phyloP scores from a whole-genome alignment of 2,113 vertebrate species.

The Sphyrna mokarran region DNA sequence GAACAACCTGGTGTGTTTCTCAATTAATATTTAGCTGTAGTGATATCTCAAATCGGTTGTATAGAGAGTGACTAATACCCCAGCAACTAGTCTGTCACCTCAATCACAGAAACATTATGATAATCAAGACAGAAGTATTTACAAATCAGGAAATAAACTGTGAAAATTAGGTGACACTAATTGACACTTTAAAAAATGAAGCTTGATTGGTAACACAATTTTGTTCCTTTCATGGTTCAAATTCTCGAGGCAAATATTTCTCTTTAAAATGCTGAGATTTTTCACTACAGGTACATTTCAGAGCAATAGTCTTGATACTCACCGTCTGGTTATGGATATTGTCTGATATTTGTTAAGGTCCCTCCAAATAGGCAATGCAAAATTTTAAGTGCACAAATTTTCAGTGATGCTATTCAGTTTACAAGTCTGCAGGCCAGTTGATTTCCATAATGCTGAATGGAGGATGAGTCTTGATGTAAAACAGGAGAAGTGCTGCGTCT shows the following conservation, averaged over 20 bases:
- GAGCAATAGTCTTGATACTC: not conserved
- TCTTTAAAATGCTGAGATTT: not conserved
- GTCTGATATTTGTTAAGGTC: not conserved
- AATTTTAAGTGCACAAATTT: not conserved
- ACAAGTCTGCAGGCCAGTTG: not conserved
- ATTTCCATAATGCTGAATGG: not conserved
- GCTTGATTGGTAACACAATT: not conserved
- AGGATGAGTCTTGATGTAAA: not conserved
- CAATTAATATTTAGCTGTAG: not conserved
- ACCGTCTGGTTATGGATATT: not conserved
- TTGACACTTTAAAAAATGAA: not conserved
- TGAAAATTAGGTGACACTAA: not conserved
- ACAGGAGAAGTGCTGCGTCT: no score
- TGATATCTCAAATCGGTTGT: not conserved
- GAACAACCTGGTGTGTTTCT: not conserved
- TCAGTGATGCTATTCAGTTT: no score
- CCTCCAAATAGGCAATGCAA: not conserved
- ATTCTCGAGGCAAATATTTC: not conserved
- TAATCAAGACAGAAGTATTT: not conserved
- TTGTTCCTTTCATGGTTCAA: not conserved
- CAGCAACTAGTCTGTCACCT: not conserved
- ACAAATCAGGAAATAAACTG: not conserved
- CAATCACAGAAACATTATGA: not conserved
- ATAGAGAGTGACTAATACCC: not conserved
- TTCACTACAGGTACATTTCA: not conserved